Base-by-base conservation (phyloP, 2,888 invertebrate species). In the Cenopis cana region DNA sequence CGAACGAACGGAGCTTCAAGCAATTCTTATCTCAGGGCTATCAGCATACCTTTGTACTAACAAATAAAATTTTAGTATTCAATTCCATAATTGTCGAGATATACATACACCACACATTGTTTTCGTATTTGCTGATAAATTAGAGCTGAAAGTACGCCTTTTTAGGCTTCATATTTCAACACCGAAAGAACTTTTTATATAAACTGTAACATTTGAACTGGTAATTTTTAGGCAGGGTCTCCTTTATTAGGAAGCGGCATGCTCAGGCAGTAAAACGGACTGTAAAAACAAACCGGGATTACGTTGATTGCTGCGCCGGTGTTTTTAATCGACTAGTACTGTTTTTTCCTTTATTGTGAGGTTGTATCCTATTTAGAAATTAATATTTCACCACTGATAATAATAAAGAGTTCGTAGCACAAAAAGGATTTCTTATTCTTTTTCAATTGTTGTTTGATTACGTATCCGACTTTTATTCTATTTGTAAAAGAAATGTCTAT, bases 221-320 rank as follows among this genome's bases (percentile, higher is more conserved):
- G 20, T 11, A n/a, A 11, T 10, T 36, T 59, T 38, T 14, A 55
- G 18, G 46, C 49, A 59, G 52, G 11, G 50, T 20, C 50, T 20
- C 6, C 17, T 38, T 59, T 59, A 52, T 59, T 52, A 52, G 11
- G 36, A 36, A 18, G 50, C 59, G 52, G 67, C 59, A 52, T 68
- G 67, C 59, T 68, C n/a, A 50, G 24, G 52, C 64, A 54, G 24
- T 64, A 64, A 64, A 61, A 54, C 11, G 29, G 41, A n/a, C 33
- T 56, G 24, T 56, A 66, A 67, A 68, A 57, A 67, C 49, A 59
- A 38, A 17, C 50, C 33, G 9, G 59, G 56, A 57, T 49, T 56
- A 57, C 18, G 12, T 18, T 18, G 46, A 57, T 49, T 57, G 46
- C 49, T 33, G 33, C 33, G n/a, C 41, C 20, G 66, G 18, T 41